Base-by-base conservation (phyloP, 2,113 vertebrate genomes). In the Gnathonemus longibarbis region DNA sequence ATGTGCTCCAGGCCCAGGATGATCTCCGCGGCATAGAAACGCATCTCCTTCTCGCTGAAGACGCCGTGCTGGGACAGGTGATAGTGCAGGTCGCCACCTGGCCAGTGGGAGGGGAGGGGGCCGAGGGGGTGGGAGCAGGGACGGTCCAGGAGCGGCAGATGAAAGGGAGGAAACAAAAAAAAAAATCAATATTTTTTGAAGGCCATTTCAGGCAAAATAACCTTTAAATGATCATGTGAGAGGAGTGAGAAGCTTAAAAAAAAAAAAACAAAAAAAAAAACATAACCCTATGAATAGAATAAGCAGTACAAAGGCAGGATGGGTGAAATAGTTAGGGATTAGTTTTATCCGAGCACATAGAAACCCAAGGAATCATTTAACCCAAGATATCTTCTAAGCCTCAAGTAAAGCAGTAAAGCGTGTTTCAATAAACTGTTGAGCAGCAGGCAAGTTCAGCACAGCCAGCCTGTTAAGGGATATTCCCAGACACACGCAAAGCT, bases 31-130 rank as follows among this genome's bases (percentile, higher is more conserved):
- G 98, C 98, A 48, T 99, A 99, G 94, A 99, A 99, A 10, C 98
- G 96, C 98, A 99, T 99, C 93, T 99, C 98, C 90, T 98, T 98
- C 95, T 99, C 98, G 0, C 97, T 98, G 93, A 99, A 99, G 24
- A 99, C 98, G 0, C 98, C 98, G 0, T 99, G 98, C 92, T 99
- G 98, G 2, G 98, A 99, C 87, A 99, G 97, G 93, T 99, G 98
- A 91, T 99, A 99, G 94, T 99, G 98, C 94, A 99, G 95, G 92
- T 99, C 98, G 0, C 98, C 98, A 9, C 98, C 98, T 99, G 91
- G 91, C 77, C 39, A 17, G 70, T 5, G 27, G 93, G 53, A 92
- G 10, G 5, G 92, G 3, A 66, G 3, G 8, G 39, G 19, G 39
- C 15, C 3, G 19, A 8, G 45, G 7, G 17, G 13, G 46, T 85